These are phyloP conservation scores for Congeria kusceri DNA, from an alignment of 2,888 invertebrate genomes.

Conservation along the genomic window DNA sequence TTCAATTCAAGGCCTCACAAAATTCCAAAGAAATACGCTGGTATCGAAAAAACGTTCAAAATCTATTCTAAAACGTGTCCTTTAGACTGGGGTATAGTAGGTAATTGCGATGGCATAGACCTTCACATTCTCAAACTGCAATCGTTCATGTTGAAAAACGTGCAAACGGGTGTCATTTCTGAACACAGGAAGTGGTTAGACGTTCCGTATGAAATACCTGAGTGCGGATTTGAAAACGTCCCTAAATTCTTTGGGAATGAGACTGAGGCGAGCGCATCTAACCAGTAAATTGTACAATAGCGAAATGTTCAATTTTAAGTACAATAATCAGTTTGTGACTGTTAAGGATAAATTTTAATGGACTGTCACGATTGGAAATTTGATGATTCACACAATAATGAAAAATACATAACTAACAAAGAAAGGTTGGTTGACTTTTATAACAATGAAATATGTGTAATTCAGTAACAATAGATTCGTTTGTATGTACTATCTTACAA, in stretches of 20 bases:
- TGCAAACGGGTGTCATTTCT: neutral
- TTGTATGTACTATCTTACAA: too few species aligned
- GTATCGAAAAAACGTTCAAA: conserved; percentile 8
- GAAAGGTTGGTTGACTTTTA: too few species aligned
- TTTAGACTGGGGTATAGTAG: conserved; percentile 18
- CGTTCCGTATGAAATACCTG: conserved; percentile 10
- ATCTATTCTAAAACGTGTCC: conserved; percentile 21
- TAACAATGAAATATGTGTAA: too few species aligned
- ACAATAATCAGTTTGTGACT: too few species aligned
- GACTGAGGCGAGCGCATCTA: neutral
- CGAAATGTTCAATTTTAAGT: too few species aligned
- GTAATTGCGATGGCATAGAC: neutral
- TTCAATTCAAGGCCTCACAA: neutral
- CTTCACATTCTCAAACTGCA: conserved; percentile 8
- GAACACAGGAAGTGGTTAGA: conserved; percentile 27
- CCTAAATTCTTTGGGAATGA: neutral
- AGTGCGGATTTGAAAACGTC: neutral
- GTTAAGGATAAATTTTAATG: too few species aligned
- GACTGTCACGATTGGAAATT: too few species aligned
- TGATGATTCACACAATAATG: too few species aligned
- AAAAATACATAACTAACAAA: too few species aligned
- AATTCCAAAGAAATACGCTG: conserved; percentile 1
- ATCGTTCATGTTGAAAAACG: neutral
- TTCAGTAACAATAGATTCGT: too few species aligned
- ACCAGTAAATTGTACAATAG: too few species aligned